phyloP scores from a whole-genome alignment of 1,140 invertebrate species.

The Ceratosolen solmsi region DNA sequence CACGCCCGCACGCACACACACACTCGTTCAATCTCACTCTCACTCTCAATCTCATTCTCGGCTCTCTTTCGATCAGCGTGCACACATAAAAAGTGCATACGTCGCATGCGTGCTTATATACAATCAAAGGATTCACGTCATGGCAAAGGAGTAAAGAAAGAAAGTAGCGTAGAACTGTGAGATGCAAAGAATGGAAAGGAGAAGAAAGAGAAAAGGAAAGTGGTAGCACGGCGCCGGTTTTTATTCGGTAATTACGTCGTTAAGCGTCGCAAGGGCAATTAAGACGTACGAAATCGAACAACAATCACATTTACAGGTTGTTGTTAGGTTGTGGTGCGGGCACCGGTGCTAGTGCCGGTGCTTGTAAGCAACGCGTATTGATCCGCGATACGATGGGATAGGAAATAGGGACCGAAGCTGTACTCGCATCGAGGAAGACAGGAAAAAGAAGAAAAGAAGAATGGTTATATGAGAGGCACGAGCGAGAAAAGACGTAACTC shows the following conservation, averaged over 20 bases:
- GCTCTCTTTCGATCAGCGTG: too few relatives aligned
- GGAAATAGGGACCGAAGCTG: constrained; percentile 53
- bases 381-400: constrained; percentile 61
- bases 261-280: constrained; percentile 67
- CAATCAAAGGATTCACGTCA: constrained; percentile 51
- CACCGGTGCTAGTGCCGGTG: background rate
- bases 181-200: constrained; percentile 9
- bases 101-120: background rate
- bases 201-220: constrained; percentile 32
- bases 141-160: constrained; percentile 50
- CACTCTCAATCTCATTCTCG: too few relatives aligned
- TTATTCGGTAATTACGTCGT: constrained; percentile 70
- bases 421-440: constrained; percentile 26
- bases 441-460: constrained; percentile 30
- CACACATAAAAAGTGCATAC: background rate
- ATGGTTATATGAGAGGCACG: too few relatives aligned
- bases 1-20: background rate
- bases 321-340: background rate
- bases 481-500: background rate
- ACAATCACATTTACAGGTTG: constrained; percentile 67
- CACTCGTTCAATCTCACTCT: background rate
- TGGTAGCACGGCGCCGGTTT: constrained; percentile 53
- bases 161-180: background rate
- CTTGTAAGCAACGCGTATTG: constrained; percentile 63
- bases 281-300: constrained; percentile 71